phyloP scores from a whole-genome alignment of 2,113 vertebrate species.

The Microcebus griseorufus region DNA sequence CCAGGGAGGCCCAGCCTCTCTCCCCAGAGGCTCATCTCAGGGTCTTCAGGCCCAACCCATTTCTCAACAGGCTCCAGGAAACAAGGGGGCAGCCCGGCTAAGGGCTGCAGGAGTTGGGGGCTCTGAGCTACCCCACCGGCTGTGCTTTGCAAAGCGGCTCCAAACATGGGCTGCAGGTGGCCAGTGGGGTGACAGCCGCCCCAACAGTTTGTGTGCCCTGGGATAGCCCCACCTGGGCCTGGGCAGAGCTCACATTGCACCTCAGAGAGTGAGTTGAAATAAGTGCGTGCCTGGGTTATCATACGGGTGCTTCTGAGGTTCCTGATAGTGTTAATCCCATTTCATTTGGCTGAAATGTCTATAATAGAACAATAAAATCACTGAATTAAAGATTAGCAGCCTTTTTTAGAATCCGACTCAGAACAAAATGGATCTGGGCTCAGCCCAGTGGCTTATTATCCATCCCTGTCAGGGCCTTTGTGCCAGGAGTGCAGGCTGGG shows the following conservation, averaged over 20 bases:
- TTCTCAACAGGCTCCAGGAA: background rate
- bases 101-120: background rate
- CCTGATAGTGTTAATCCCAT: conserved; percentile 15
- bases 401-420: conserved; percentile 37
- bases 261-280: background rate
- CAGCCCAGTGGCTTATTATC: background rate
- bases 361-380: conserved; percentile 24
- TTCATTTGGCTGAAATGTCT: conserved; percentile 49
- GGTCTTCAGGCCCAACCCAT: background rate
- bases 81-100: background rate
- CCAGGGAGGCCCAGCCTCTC: background rate
- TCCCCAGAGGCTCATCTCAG: background rate
- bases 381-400: conserved; percentile 56
- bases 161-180: background rate
- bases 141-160: background rate
- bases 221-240: background rate
- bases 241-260: background rate
- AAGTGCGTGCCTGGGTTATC: background rate
- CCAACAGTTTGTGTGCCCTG: background rate
- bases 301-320: background rate
- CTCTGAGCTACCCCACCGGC: background rate
- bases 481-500: background rate
- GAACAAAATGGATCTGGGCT: conserved; percentile 1
- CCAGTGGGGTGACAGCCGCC: background rate
- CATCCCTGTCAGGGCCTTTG: background rate